Evolutionary conservation across 2,797 vertebrate genomes (phyloP).

Genomic region (Gorsachius magnificus): DNA sequence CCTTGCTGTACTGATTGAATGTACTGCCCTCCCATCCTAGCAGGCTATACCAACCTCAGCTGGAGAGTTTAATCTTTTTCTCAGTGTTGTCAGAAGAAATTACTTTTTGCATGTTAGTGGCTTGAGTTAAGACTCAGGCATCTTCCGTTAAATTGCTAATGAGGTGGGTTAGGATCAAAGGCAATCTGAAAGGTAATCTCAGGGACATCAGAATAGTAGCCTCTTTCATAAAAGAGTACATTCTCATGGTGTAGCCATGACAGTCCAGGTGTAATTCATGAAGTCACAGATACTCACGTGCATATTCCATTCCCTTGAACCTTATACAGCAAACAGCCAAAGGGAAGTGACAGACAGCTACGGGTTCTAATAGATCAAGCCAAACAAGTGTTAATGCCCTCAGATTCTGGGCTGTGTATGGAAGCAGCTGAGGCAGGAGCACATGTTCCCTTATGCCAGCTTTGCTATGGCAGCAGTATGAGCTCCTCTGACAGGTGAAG

Average conservation of each 20-base stretch:
- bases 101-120: not conserved
- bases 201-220: not conserved
- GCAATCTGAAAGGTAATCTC: not conserved
- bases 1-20: not conserved
- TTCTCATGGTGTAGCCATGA: not conserved
- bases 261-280: not conserved
- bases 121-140: not conserved
- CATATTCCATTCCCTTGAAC: not conserved
- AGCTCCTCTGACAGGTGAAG: not conserved
- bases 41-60: fast-evolving
- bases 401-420: not conserved
- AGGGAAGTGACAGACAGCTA: not conserved
- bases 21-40: not conserved
- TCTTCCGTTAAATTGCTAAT: not conserved
- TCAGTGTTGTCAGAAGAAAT: not conserved
- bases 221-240: not conserved
- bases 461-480: not conserved
- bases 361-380: not conserved
- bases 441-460: not conserved
- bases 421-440: not conserved
- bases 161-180: not conserved
- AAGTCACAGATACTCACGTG: not conserved
- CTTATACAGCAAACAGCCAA: not conserved
- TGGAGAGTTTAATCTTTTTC: not conserved
- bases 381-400: not conserved